Conservation (phyloP, 2,888 invertebrate species). For the Conomelus anceps region DNA sequence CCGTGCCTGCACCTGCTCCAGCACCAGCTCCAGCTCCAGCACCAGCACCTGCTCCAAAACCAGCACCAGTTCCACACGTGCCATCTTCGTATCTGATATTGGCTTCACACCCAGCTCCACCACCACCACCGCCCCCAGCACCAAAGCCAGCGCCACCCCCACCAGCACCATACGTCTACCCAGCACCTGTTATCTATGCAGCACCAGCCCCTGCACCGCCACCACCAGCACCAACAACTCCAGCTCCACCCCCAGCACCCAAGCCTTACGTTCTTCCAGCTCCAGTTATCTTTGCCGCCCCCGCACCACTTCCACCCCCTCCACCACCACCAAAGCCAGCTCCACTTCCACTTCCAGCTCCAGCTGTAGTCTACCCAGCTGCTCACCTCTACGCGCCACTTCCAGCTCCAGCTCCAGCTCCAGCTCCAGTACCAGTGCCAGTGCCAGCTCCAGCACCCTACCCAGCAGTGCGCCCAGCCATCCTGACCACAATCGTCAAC, state of each 20-base stretch:
- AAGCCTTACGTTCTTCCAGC: slow-evolving; percentile 25
- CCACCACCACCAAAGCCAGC: slow-evolving; percentile 18
- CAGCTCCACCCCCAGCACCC: slow-evolving; percentile 24
- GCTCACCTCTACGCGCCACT: slow-evolving; percentile 18
- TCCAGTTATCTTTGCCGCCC: slow-evolving; percentile 23
- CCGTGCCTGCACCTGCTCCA: slow-evolving; percentile 24
- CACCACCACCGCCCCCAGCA: slow-evolving; percentile 29
- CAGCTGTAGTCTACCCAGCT: slow-evolving; percentile 25
- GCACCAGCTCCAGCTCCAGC: slow-evolving; percentile 18
- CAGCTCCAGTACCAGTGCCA: slow-evolving; percentile 40
- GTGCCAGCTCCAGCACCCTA: slow-evolving; percentile 32
- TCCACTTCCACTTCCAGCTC: slow-evolving; percentile 26
- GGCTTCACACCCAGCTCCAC: slow-evolving; percentile 31
- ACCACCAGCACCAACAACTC: slow-evolving; percentile 30
- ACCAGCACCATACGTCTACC: slow-evolving; percentile 31
- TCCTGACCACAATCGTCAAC: slow-evolving; percentile 42
- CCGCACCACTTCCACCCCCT: slow-evolving; percentile 22
- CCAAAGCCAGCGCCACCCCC: slow-evolving; percentile 29
- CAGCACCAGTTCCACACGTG: slow-evolving; percentile 39
- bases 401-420: slow-evolving; percentile 31
- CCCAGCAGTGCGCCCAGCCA: slow-evolving; percentile 36
- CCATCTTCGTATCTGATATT: slow-evolving; percentile 28
- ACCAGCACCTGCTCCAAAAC: slow-evolving; percentile 35
- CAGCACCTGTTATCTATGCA: slow-evolving; percentile 32
- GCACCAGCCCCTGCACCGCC: slow-evolving; percentile 34